Conservation (phyloP, 2,888 invertebrate genomes). For the Agrilus mali region DNA sequence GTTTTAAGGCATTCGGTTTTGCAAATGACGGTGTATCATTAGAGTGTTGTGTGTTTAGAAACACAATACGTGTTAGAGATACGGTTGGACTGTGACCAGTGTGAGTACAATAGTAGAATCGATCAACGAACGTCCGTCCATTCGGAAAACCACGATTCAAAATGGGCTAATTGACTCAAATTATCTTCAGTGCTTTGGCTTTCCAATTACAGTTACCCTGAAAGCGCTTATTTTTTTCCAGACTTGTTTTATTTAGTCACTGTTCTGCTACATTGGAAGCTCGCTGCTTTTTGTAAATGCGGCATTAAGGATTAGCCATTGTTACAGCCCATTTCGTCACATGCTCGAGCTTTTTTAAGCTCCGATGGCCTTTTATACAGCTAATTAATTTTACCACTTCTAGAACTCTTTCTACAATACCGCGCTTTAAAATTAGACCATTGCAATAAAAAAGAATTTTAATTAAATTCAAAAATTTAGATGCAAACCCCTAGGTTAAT, state of each 20-base stretch:
- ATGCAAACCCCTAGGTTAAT: too few relatives aligned
- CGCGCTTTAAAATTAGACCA: slow-evolving; percentile 3
- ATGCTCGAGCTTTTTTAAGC: too few relatives aligned
- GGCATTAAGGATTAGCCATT: too few relatives aligned
- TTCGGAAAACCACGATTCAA: slow-evolving; percentile 27
- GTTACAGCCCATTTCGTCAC: too few relatives aligned
- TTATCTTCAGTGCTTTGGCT: slow-evolving; percentile 26
- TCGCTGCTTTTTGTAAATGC: neutral
- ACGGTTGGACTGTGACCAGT: slow-evolving; percentile 30
- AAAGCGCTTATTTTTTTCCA: slow-evolving; percentile 22
- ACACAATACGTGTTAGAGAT: slow-evolving; percentile 30
- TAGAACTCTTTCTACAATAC: too few relatives aligned
- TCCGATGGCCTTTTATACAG: too few relatives aligned
- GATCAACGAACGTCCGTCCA: slow-evolving; percentile 24
- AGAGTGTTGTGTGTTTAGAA: slow-evolving; percentile 28
- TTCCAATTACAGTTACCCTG: slow-evolving; percentile 15
- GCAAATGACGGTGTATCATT: slow-evolving; percentile 25
- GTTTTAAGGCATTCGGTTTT: too few relatives aligned
- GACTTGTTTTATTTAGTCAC: slow-evolving; percentile 9
- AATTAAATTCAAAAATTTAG: too few relatives aligned
- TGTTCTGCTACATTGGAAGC: slow-evolving; percentile 3
- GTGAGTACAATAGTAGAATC: slow-evolving; percentile 25
- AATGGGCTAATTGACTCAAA: slow-evolving; percentile 27
- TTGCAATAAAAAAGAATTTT: too few relatives aligned
- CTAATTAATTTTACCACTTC: too few relatives aligned